phyloP scores from a whole-genome alignment of 1,140 invertebrate genomes.

The Drosophila insularis region DNA sequence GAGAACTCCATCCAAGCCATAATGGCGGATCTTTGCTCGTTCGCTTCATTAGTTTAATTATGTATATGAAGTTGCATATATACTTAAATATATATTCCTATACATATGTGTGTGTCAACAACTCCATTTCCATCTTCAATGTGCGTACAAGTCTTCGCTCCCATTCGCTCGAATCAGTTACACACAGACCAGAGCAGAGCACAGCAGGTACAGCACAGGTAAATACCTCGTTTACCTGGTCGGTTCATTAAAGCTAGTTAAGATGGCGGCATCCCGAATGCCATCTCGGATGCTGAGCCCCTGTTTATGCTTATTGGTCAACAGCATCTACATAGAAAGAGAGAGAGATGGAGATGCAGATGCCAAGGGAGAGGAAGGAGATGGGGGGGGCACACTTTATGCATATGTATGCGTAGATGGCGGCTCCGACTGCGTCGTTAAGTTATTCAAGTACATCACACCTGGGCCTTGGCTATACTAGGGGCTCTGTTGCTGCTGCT shows the following conservation, averaged over 20 bases:
- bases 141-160: conserved; percentile 44
- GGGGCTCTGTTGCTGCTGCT: conserved; percentile 23
- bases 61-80: conserved; percentile 26
- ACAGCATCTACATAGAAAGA: conserved; percentile 43
- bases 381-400: conserved; percentile 5
- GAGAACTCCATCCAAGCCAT: conserved; percentile 17
- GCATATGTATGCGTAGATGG: conserved; percentile 62
- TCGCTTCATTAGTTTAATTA: conserved; percentile 79
- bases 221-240: conserved; percentile 31
- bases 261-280: conserved; percentile 62
- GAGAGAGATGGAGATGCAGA: neutral
- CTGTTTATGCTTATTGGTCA: conserved; percentile 81
- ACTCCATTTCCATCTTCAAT: conserved; percentile 4
- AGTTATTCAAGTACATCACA: conserved; percentile 81
- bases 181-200: neutral
- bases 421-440: conserved; percentile 67
- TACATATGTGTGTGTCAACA: conserved; percentile 10
- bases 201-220: conserved; percentile 43
- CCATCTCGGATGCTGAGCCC: conserved; percentile 70
- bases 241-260: conserved; percentile 76
- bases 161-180: conserved; percentile 28
- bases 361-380: no score
- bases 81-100: conserved; percentile 18
- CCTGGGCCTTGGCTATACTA: conserved; percentile 53
- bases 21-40: conserved; percentile 33